These are phyloP conservation scores for Thunnus maccoyii DNA, from an alignment of 2,113 vertebrate species.

Conservation along the genomic window DNA sequence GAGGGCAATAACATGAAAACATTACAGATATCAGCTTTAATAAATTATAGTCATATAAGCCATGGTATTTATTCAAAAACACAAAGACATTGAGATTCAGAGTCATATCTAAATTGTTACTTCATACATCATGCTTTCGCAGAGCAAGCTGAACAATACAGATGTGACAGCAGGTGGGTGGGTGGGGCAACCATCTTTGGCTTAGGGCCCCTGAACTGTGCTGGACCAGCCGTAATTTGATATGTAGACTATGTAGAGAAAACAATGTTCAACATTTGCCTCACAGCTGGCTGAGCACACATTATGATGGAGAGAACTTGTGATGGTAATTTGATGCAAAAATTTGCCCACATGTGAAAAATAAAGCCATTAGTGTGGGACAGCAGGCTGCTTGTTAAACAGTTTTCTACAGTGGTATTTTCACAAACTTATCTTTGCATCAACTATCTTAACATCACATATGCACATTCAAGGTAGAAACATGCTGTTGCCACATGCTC, in stretches of 20 bases:
- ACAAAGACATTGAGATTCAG: neutral
- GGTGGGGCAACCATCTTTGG: neutral
- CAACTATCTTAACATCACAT: neutral
- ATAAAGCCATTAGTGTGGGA: constrained; percentile 13
- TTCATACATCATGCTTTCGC: neutral
- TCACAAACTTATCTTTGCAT: constrained; percentile 14
- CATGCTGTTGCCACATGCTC: neutral
- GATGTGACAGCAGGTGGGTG: no score
- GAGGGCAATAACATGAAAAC: neutral
- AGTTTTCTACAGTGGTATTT: neutral
- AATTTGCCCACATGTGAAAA: constrained; percentile 6
- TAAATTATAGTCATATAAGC: neutral
- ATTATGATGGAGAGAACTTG: constrained; percentile 19
- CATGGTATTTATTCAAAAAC: neutral
- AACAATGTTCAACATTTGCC: constrained; percentile 27
- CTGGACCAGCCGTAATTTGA: neutral
- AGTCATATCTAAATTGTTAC: neutral
- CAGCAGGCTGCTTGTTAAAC: constrained; percentile 10
- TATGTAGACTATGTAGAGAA: constrained; percentile 3
- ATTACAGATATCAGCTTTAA: neutral
- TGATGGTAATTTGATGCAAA: constrained; percentile 10
- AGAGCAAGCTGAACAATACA: no score
- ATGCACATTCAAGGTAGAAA: neutral
- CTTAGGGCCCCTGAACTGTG: neutral
- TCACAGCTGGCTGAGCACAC: constrained; percentile 18